Evolutionary conservation across 2,113 vertebrate species (phyloP), one percentile per base, ranked within the genome.

Genomic region (Pterocles gutturalis): DNA sequence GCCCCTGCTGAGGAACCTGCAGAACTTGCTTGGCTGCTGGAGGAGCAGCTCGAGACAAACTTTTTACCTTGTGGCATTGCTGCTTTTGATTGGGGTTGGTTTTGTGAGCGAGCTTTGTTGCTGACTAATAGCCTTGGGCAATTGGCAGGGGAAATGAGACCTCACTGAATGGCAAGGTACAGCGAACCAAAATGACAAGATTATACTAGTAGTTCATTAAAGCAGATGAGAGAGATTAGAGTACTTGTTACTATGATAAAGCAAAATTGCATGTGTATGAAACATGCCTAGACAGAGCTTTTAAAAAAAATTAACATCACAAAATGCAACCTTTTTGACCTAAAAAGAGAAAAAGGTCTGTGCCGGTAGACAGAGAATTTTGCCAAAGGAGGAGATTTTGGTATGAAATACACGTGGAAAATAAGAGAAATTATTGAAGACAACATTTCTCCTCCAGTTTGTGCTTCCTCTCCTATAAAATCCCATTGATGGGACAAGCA

Each of bases 151-250:
- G 84, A 95, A 93, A 84, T 49, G 94, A 97, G 91, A 91, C 87
- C 71, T 87, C 62, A 17, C 66, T 85, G 92, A 77, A 87, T 13
- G 38, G 91, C 58, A 80, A 95, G 83, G 95, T 79, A 95, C 26
- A 5, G 62, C 6, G 1, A 95, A 97, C 90, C 14, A 2, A 96
- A 95, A 97, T 89, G 95, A 79, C 97, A 97, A 95, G 97, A 97
- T 95, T 92, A 95, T 89, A 97, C 97, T 97, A 87, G 96, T 62
- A 95, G 80, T 87, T 97, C 86, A 92, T 97, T 97, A 97, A 95
- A 76, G 92, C 83, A 94, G 96, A 92, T 96, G 91, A 90, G 80
- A 81, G 57, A 96, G 86, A 96, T 95, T 92, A 93, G 91, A 78
- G 53, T 25, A 36, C 89, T 96, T 87, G 91, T 92, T 91, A 87